Evolutionary conservation across 2,797 vertebrate species (phyloP), one percentile per base, ranked within the genome.

Genomic region (Gymnodraco acuticeps): DNA sequence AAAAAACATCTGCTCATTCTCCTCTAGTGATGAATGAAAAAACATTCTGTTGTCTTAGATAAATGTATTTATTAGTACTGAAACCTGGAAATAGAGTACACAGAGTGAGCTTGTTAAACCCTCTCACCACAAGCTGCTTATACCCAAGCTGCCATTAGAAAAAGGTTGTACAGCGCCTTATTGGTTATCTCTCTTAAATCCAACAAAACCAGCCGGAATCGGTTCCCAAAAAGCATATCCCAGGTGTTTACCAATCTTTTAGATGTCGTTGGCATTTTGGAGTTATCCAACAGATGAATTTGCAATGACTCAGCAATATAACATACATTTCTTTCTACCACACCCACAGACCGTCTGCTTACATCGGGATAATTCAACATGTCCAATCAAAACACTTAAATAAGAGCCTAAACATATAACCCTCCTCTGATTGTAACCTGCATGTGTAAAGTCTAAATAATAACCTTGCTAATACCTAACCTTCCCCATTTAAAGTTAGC

Each of bases 331-430:
- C 33, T 66, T 55, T 55, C 16, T 47, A 68, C 13, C 65, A 56
- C 65, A 48, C 19, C 58, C 16, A 13, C 43, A 62, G 64, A 70
- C 67, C 63, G 16, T 64, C 72, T 84, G 42, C 56, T 75, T 80
- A 84, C 66, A 14, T 61, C 23, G 56, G 58, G 17, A 77, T 56
- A 53, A 77, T 73, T 83, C 60, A 53, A 88, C 87, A 86, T 77
- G 16, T 65, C 45, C 56, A 27, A 64, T 65, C 48, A 74, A 78
- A 85, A 62, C 31, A 66, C 43, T 41, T 86, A 93, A 94, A 93
- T 83, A 88, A 83, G 64, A 42, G 56, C 19, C 52, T 91, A 87
- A 93, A 92, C 60, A 66, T 68, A 77, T 70, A 75, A 84, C 54
- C 66, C 48, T 75, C 65, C 27, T 75, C 46, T 73, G 64, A 46